These are phyloP conservation scores for Acanthornis magna DNA, from an alignment of 2,797 vertebrate genomes.

Conservation along the genomic window DNA sequence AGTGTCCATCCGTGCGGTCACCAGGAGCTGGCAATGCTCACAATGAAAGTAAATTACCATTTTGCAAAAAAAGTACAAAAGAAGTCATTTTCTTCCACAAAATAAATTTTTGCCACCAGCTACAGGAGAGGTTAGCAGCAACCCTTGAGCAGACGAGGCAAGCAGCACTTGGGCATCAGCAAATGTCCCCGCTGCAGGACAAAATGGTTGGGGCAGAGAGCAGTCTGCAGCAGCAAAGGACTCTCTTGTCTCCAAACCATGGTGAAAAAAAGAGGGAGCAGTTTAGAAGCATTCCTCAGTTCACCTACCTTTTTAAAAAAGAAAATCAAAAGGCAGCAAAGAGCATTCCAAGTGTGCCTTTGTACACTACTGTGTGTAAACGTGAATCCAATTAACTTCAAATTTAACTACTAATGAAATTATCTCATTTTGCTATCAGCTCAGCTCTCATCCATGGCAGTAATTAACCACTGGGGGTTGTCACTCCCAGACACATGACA, in stretches of 20 bases:
- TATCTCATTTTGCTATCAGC: constrained; percentile 78
- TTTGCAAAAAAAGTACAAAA: neutral
- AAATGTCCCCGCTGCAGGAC: fast-evolving
- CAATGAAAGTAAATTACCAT: neutral
- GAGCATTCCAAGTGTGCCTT: constrained; percentile 53
- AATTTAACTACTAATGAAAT: constrained; percentile 81
- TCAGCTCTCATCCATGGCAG: constrained; percentile 77
- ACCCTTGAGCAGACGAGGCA: neutral
- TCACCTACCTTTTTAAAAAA: neutral
- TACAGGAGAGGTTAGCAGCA: neutral
- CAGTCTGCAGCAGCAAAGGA: neutral
- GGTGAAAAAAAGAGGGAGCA: neutral
- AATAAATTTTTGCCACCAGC: neutral
- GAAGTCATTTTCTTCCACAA: neutral
- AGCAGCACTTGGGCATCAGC: fast-evolving
- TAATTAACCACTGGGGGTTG: constrained; percentile 85
- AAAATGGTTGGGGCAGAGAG: neutral
- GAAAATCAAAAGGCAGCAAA: neutral
- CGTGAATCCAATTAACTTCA: constrained; percentile 81
- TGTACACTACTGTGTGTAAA: constrained; percentile 64
- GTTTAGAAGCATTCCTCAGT: neutral
- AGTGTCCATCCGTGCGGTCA: neutral
- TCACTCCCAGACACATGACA: constrained; percentile 81
- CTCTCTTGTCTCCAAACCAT: neutral
- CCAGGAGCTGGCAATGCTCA: neutral